phyloP scores from a whole-genome alignment of 2,888 invertebrate genomes.

The Rhopalosiphum nymphaeae region DNA sequence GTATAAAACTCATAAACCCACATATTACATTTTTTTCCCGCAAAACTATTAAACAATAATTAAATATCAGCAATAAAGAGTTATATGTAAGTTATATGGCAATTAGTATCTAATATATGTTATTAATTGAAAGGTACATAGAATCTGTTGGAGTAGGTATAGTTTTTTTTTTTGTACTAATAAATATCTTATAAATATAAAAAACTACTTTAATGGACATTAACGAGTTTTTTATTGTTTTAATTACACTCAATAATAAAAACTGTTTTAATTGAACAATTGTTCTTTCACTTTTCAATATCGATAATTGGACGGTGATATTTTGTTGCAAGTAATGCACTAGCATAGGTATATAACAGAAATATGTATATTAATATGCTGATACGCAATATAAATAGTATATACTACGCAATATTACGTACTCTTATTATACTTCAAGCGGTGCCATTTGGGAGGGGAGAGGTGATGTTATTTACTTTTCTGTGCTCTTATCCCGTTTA shows the following conservation, averaged over 20 bases:
- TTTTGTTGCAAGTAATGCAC: not conserved
- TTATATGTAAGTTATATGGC: not conserved
- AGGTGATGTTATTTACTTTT: not conserved
- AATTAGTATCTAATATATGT: not conserved
- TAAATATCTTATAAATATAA: not conserved
- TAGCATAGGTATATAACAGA: not conserved
- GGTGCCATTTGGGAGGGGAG: too few species aligned
- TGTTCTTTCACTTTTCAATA: not conserved
- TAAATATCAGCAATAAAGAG: not conserved
- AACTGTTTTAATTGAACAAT: not conserved
- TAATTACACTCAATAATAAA: conserved; percentile 6
- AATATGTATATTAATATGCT: not conserved
- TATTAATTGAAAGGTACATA: not conserved
- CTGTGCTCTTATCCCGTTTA: not conserved
- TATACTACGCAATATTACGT: not conserved
- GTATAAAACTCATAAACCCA: not conserved
- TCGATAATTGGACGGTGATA: not conserved
- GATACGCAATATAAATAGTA: too few species aligned
- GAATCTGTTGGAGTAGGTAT: not conserved
- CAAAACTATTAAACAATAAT: not conserved
- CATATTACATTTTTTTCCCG: not conserved
- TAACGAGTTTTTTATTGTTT: conserved; percentile 11
- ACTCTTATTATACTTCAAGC: not conserved
- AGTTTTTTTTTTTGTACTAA: conserved; percentile 5
- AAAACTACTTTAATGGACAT: not conserved